Evolutionary conservation across 2,888 invertebrate species (phyloP), one percentile per base, ranked within the genome.

Genomic region (Dryobotodes eremita): DNA sequence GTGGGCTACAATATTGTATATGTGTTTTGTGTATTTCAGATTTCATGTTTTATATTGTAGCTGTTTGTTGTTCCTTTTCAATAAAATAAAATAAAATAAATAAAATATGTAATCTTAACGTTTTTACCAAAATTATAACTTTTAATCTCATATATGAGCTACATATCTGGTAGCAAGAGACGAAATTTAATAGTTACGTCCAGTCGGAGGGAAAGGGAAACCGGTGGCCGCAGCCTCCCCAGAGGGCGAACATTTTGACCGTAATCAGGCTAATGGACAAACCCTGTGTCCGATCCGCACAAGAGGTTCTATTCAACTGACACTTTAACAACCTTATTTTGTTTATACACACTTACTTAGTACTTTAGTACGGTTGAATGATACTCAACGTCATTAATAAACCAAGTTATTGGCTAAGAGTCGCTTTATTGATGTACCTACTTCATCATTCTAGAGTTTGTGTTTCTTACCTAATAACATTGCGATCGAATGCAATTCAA

Each of bases 221-320:
- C 90, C 90, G 91, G 90, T 90, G 90, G 91, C 94, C 94, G 90
- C 93, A 91, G 90, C 89, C 91, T 92, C 94, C 93, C 89, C 92
- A 83, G 91, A 91, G 94, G 93, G 91, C 90, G 93, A 93, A 91
- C 94, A 93, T 95, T 95, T 94, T 94, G 95, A 95, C 95, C 95
- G 96, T 96, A 96, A 96, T 96, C 96, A 96, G 93, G 92, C 95
- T 96, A 96, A 96, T 96, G 95, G 95, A 94, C 93, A 93, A 93
- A 94, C 95, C 95, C 94, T 92, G 94, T 93, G 94, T 93, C 93
- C 94, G 92, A 92, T 93, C 91, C 92, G 91, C 90, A 93, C 92
- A 92, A 94, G 92, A 92, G 90, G 90, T 92, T 91, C 94, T 91
- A 92, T 94, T 93, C 93, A 91, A 91, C 92, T 92, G 92, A 90